Conservation (phyloP, 2,888 invertebrate species). For the Cepaea hortensis region DNA sequence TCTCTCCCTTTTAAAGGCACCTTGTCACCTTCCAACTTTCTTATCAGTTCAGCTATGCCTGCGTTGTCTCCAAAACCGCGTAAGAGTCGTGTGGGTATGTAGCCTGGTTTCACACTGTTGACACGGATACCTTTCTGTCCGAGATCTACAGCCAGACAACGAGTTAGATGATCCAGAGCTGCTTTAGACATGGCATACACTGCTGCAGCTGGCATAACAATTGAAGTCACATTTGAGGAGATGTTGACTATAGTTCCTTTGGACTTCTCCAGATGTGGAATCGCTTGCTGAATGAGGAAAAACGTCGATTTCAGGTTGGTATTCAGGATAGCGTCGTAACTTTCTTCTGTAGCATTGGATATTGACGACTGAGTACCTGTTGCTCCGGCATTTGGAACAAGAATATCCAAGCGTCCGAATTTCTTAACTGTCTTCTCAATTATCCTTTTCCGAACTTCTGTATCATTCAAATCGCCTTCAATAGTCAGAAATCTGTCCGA, state of each 20-base stretch:
- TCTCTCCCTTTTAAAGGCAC: neutral
- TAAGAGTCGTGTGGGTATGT: conserved; percentile 10
- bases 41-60: neutral
- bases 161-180: conserved; percentile 31
- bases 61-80: neutral
- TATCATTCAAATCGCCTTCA: conserved; percentile 25
- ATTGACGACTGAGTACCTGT: neutral
- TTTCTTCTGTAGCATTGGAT: conserved; percentile 23
- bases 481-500: neutral
- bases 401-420: conserved; percentile 39
- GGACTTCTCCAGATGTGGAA: conserved; percentile 40
- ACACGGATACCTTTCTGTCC: neutral
- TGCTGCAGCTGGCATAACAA: neutral
- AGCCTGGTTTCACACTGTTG: neutral
- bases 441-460: neutral
- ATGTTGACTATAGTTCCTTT: conserved; percentile 39
- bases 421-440: conserved; percentile 26
- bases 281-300: conserved; percentile 38
- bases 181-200: conserved; percentile 31
- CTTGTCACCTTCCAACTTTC: neutral
- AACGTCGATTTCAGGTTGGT: conserved; percentile 40
- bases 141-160: conserved; percentile 33
- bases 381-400: conserved; percentile 35
- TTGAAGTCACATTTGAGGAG: neutral
- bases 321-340: conserved; percentile 36